Base-by-base conservation (phyloP, 2,888 invertebrate genomes). In the Drosophila barbarae region DNA sequence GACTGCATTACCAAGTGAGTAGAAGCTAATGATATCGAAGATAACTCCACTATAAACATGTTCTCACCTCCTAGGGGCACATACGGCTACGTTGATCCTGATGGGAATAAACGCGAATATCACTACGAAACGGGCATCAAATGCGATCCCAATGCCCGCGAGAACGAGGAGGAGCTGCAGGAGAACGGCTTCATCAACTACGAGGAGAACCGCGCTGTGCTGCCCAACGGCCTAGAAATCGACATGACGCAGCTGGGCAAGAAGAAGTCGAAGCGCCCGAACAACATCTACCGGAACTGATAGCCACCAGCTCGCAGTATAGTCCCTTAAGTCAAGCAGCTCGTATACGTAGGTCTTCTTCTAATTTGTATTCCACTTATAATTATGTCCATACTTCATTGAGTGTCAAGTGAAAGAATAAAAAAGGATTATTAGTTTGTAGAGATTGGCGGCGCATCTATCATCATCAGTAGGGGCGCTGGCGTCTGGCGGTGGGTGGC, bases 31-130 rank as follows among this genome's bases (percentile, higher is more conserved):
- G 4, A 7, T 4, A 18, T 28, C 6, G 1, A 4, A 28, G 13
- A 5, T 32, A 13, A 30, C 32, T 5, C 2, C 32, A 3, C 1
- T 68, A 12, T 13, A 3, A 30, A 34, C 5, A 32, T 49, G 10
- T 0, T 10, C 9, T n/a, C 15, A 15, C 3, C 72, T 69, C 90
- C 89, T 12, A 92, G 93, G 70, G 95, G 95, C 47, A 95, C 93
- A 86, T 96, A 96, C 86, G 96, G 96, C 34, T 96, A 96, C 87
- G 91, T 95, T 9, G 95, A 96, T 88, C 95, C 95, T 0, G 96
- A 96, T 85, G 95, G 95, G 73, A 90, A 94, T 41, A 93, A 94
- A 83, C 92, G 95, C 9, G 95, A 96, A 87, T 96, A 95, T 88
- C 92, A 93, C 72, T 96, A 96, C 86, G 95, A 94, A 88, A 94